Conservation (phyloP, 2,113 vertebrate species). For the Pluvialis apricaria region DNA sequence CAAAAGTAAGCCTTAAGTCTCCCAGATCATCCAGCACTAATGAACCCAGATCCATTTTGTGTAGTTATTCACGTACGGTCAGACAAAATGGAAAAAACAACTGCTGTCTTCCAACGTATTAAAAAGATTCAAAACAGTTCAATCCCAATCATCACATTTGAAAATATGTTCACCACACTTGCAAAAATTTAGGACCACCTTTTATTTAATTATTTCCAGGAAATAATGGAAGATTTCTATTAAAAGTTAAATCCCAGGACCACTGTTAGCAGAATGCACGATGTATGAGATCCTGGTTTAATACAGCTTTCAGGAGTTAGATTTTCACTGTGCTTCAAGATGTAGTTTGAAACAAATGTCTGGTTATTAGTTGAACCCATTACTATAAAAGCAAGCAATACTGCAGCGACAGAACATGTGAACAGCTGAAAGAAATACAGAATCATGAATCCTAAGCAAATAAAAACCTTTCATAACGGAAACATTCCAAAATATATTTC, state of each 20-base stretch:
- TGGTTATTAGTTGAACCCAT: slow-evolving; percentile 10
- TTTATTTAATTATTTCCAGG: slow-evolving; percentile 48
- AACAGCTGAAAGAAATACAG: slow-evolving; percentile 54
- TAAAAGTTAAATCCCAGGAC: slow-evolving; percentile 17
- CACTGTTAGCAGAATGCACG: neutral
- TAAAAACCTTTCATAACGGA: slow-evolving; percentile 51
- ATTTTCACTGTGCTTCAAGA: neutral
- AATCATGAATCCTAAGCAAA: slow-evolving; percentile 19
- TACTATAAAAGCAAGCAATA: slow-evolving; percentile 9
- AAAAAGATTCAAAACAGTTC: neutral
- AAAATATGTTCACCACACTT: neutral
- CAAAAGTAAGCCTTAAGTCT: neutral
- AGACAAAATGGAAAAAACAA: slow-evolving; percentile 17
- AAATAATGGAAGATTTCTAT: slow-evolving; percentile 31
- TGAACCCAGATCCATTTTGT: neutral
- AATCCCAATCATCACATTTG: neutral
- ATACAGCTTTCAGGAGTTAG: neutral
- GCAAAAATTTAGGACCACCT: slow-evolving; percentile 21
- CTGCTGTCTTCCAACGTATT: neutral
- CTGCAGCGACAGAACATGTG: neutral
- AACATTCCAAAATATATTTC: slow-evolving; percentile 58
- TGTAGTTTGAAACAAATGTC: neutral
- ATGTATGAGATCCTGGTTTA: neutral
- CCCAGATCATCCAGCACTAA: neutral
- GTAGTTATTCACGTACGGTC: neutral